A percentile compares a stretch with the other conserved stretches of the same genome.
These are phyloP conservation scores for Strongylocentrotus purpuratus DNA, from an alignment of 35 echinoderm and acorn worm genomes.

Conservation along the genomic window DNA sequence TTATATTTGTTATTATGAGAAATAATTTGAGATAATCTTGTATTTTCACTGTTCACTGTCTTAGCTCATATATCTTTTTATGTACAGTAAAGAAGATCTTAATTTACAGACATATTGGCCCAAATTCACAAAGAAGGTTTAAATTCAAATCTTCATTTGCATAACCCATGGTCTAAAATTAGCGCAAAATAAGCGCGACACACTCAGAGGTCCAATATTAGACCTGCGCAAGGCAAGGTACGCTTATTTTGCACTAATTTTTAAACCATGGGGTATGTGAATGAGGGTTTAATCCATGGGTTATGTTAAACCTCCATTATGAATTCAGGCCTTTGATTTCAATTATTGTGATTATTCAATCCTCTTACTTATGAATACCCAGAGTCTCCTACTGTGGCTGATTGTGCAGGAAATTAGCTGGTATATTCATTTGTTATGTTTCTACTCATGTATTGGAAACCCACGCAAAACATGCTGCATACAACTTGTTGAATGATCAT, in stretches of 20 bases:
- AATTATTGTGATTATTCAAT: not conserved
- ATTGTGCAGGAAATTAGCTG: not conserved
- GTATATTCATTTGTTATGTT: no score
- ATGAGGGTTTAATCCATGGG: no score
- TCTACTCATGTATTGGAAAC: not conserved
- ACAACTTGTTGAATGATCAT: no score
- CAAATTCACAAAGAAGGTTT: no score
- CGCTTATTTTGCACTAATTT: no score
- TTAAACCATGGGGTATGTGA: no score
- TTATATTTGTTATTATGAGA: not conserved
- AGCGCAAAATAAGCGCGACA: no score
- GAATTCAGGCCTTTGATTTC: not conserved
- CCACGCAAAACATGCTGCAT: not conserved
- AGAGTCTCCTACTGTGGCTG: not conserved
- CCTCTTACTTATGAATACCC: not conserved
- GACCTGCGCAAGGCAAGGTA: no score
- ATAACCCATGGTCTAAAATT: no score
- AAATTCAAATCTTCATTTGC: no score
- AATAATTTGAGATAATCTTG: not conserved
- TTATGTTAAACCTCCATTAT: no score
- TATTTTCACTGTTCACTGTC: not conserved
- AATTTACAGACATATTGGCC: not conserved
- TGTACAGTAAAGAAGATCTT: slow-evolving; percentile 3
- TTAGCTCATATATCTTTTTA: not conserved
- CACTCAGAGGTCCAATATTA: no score